Conservation (phyloP, 1,140 invertebrate genomes). For the Cotesia glomerata region DNA sequence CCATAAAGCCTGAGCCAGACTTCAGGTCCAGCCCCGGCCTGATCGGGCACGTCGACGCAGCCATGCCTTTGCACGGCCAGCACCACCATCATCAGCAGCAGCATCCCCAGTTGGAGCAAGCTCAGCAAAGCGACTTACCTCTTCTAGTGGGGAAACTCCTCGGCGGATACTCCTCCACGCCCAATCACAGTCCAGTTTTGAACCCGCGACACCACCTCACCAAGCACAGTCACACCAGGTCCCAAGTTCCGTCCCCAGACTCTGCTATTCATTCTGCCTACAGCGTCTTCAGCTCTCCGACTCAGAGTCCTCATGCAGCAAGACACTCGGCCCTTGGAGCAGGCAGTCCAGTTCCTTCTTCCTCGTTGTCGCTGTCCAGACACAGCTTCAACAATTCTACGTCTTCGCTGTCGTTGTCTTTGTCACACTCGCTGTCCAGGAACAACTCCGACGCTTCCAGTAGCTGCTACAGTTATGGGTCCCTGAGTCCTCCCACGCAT, state of each 20-base stretch:
- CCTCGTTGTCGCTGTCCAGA: conserved; percentile 57
- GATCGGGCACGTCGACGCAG: conserved; percentile 50
- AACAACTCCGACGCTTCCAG: conserved; percentile 92
- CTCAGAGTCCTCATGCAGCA: conserved; percentile 84
- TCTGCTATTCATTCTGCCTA: conserved; percentile 88
- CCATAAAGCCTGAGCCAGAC: conserved; percentile 58
- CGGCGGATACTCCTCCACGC: conserved; percentile 69
- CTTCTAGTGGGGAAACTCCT: conserved; percentile 70
- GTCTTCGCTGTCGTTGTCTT: conserved; percentile 60
- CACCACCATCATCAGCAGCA: conserved; percentile 47
- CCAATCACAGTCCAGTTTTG: conserved; percentile 71
- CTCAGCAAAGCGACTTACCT: conserved; percentile 64
- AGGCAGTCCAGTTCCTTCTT: conserved; percentile 65
- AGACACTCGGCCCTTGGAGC: conserved; percentile 70
- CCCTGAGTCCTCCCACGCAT: conserved; percentile 79
- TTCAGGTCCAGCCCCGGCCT: conserved; percentile 58
- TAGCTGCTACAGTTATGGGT: conserved; percentile 80
- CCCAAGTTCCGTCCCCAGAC: conserved; percentile 72
- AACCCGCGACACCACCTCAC: conserved; percentile 67
- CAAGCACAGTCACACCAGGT: conserved; percentile 60
- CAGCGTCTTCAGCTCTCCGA: conserved; percentile 79
- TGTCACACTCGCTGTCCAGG: conserved; percentile 82
- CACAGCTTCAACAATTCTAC: conserved; percentile 62
- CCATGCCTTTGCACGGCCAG: conserved; percentile 46
- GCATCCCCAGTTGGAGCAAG: conserved; percentile 43